Percentiles rank a stretch among this genome's conserved stretches.
Evolutionary conservation across 2,797 vertebrate genomes (phyloP).

Genomic region (Pantherophis alleghaniensis): DNA sequence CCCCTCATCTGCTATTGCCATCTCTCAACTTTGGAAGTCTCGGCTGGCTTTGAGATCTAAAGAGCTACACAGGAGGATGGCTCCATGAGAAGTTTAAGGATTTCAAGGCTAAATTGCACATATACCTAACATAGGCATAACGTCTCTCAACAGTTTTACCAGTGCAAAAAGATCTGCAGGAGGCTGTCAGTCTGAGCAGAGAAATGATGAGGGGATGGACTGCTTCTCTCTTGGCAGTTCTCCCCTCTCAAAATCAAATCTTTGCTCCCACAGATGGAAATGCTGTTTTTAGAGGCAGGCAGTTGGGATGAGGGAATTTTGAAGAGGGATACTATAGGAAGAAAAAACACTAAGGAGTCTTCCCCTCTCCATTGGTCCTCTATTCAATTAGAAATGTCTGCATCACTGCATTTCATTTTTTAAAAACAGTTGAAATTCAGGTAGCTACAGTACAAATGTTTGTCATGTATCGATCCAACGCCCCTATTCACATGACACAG

Average conservation of each 20-base stretch:
- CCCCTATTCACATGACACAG: not conserved
- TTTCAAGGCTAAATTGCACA: not conserved
- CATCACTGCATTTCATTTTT: not conserved
- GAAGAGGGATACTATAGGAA: not conserved
- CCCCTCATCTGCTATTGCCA: not conserved
- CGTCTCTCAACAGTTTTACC: not conserved
- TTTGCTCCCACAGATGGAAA: not conserved
- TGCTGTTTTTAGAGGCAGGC: not conserved
- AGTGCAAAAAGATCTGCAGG: not conserved
- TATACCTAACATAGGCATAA: not conserved
- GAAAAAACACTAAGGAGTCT: not conserved
- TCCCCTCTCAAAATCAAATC: not conserved
- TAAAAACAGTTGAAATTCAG: not conserved
- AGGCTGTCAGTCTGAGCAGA: not conserved
- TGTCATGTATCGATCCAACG: not conserved
- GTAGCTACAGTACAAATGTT: not conserved
- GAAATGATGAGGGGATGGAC: not conserved
- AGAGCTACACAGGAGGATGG: not conserved
- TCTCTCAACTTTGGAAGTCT: not conserved
- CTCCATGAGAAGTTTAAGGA: not conserved
- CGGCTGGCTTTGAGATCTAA: not conserved
- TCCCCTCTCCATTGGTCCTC: not conserved
- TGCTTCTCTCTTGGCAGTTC: not conserved
- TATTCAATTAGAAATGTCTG: not conserved
- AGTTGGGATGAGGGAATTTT: not conserved